A percentile compares a stretch with the other conserved stretches of the same genome.
phyloP scores from a whole-genome alignment of 2,888 invertebrate genomes.

The Minunthozetes semirufus region DNA sequence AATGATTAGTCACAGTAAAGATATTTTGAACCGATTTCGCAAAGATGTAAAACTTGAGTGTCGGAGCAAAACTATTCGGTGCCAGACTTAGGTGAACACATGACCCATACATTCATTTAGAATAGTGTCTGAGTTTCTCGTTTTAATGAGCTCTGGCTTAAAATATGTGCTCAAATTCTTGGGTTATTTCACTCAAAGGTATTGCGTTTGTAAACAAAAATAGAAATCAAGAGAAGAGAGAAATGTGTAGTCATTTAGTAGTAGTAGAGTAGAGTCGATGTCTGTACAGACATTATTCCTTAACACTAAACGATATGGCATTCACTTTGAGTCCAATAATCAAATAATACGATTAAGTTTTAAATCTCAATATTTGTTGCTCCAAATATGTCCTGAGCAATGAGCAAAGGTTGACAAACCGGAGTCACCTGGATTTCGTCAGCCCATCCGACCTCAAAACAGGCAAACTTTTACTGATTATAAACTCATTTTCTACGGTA shows the following conservation, averaged over 20 bases:
- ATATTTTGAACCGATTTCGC: neutral
- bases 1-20: neutral
- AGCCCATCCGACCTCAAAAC: neutral
- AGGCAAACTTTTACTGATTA: constrained; percentile 2
- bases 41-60: neutral
- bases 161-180: constrained; percentile 2
- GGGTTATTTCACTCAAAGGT: constrained; percentile 16
- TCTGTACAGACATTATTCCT: too few species aligned
- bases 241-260: neutral
- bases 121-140: neutral
- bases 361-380: constrained; percentile 4
- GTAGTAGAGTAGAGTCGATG: too few species aligned
- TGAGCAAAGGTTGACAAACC: constrained; percentile 27
- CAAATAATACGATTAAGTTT: neutral
- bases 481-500: constrained; percentile 13
- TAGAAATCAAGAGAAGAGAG: constrained; percentile 1
- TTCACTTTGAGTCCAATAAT: too few species aligned
- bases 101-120: constrained; percentile 12
- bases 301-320: neutral
- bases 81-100: constrained; percentile 1
- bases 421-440: constrained; percentile 14
- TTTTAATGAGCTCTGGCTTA: neutral
- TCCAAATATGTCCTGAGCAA: too few species aligned
- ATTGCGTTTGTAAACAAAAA: constrained; percentile 16
- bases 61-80: constrained; percentile 2